These are phyloP conservation scores for Podarcis lilfordi DNA, from an alignment of 2,797 vertebrate genomes.

Conservation along the genomic window DNA sequence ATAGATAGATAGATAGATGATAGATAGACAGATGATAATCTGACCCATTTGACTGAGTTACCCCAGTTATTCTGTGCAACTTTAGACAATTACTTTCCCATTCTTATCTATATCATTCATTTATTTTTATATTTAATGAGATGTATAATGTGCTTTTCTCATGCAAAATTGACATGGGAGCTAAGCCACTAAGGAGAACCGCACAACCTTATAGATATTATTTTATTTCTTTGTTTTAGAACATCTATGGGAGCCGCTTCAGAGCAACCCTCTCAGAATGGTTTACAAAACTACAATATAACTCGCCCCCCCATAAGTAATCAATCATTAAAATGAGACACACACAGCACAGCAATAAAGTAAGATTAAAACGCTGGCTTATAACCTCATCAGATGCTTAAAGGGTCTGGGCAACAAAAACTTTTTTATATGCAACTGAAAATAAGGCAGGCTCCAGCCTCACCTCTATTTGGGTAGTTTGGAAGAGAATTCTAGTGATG, in stretches of 20 bases:
- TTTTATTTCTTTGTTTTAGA: too few species aligned
- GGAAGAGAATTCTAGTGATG: neutral
- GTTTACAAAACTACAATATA: neutral
- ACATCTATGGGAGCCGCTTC: neutral
- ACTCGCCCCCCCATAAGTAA: neutral
- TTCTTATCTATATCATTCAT: neutral
- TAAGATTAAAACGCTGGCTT: neutral
- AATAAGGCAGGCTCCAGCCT: neutral
- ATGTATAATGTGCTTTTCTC: neutral
- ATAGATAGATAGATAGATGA: too few species aligned
- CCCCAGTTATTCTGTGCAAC: too few species aligned
- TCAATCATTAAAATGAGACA: neutral
- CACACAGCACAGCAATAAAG: neutral
- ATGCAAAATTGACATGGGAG: neutral
- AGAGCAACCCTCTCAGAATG: neutral
- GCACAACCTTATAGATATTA: too few species aligned
- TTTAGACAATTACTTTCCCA: neutral
- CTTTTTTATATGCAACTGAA: neutral
- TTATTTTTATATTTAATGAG: neutral
- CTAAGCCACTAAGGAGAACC: too few species aligned
- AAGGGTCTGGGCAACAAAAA: neutral
- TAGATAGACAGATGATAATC: too few species aligned
- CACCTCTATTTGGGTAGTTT: fast-evolving
- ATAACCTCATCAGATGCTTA: neutral
- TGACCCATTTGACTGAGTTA: too few species aligned